Evolutionary conservation across 1,140 invertebrate species (phyloP).

Genomic region (Cepaea nemoralis): DNA sequence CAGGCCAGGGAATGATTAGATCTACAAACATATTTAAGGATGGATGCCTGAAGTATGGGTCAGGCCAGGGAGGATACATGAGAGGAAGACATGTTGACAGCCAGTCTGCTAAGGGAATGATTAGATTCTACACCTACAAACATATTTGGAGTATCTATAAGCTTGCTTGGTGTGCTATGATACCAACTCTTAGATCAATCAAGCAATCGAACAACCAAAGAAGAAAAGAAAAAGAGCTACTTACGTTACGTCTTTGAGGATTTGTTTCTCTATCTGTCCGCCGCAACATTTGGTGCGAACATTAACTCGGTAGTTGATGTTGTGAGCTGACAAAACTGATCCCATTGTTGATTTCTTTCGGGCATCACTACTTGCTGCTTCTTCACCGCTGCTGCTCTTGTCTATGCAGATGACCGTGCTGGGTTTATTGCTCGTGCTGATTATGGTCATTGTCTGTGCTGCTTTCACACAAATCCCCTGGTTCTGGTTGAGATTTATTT

Average conservation of each 20-base stretch:
- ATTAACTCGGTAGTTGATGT: constrained; percentile 12
- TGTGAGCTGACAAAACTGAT: constrained; percentile 25
- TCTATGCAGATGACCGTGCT: too few relatives aligned
- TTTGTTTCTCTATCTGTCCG: not conserved
- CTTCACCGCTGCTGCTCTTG: too few relatives aligned
- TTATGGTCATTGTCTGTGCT: too few relatives aligned
- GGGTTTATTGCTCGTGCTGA: too few relatives aligned
- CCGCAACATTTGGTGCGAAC: not conserved
- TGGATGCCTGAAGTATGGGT: not conserved
- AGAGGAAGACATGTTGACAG: not conserved
- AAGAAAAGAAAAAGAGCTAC: not conserved
- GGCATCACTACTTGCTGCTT: too few relatives aligned
- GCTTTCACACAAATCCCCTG: too few relatives aligned
- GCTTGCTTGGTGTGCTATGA: not conserved
- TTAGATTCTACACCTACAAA: too few relatives aligned
- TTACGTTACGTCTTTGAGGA: constrained; percentile 16
- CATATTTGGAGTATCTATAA: too few relatives aligned
- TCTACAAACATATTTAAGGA: too few relatives aligned
- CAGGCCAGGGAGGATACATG: not conserved
- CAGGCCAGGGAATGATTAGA: too few relatives aligned
- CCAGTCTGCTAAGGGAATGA: not conserved
- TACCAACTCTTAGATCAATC: not conserved
- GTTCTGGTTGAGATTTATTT: too few relatives aligned
- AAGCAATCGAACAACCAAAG: too few relatives aligned
- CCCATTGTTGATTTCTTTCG: not conserved